Base-by-base conservation (phyloP, 1,140 invertebrate species). In the Cotesia vestalis region DNA sequence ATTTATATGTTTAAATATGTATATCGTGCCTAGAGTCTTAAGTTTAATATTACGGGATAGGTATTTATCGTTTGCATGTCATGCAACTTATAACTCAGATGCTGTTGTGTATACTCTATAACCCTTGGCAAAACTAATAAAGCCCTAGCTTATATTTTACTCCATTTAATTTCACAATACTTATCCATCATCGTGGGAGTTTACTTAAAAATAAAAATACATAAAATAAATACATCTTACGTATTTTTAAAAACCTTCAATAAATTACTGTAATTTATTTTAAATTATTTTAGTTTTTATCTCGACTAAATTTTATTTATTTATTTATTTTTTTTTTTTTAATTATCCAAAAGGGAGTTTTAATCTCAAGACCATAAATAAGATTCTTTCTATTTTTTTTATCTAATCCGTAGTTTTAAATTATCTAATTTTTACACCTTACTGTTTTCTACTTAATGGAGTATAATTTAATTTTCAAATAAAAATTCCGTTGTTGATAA, bases 1-100 rank as follows among this genome's bases (percentile, higher is more conserved):
- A 46, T 11, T 9, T 46, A 11, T 6, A 46, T 46, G 11, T 46
- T 46, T 46, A 46, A 46, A 20, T 59, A 59, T 20, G 57, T 59
- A 59, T 59, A 34, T 59, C 57, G 57, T 59, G 57, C 57, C 64
- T 73, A 46, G 53, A 52, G 63, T 68, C 62, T 66, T 34, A 46
- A 66, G 35, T 61, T 66, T 70, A 53, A 73, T 63, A 35, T 75
- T 75, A 75, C 66, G 59, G 71, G 66, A 73, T 72, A 73, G 60
- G 46, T 75, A 66, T 75, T 73, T 75, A 75, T 75, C 63, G 62
- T 51, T 72, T 52, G 70, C 70, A 63, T 72, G 70, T 64, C 53
- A 59, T 52, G 35, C 55, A 27, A 27, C 12, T 68, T 68, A 68
- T 68, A 46, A 46, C 40, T 46, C 40, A 46, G 40, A 46, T 46